Conservation (phyloP, 2,888 invertebrate species). For the Thalpophila matura region DNA sequence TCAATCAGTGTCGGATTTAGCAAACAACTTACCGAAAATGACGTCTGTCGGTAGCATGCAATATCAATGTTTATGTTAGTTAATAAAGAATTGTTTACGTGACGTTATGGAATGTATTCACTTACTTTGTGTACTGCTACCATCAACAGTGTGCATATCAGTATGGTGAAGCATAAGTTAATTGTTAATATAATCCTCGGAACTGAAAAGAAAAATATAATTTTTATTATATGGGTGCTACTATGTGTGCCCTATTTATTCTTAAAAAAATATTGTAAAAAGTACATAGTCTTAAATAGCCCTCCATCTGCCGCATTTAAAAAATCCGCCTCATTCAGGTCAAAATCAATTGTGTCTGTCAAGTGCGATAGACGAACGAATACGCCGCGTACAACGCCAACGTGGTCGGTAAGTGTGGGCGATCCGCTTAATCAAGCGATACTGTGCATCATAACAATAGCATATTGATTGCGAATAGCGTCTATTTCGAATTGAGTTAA, state of each 20-base stretch:
- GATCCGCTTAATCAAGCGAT: constrained; percentile 4
- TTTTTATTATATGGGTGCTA: constrained; percentile 16
- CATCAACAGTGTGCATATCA: constrained; percentile 94
- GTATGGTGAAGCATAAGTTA: constrained; percentile 95
- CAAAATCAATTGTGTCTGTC: too few species aligned
- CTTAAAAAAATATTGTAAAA: too few species aligned
- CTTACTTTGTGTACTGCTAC: constrained; percentile 94
- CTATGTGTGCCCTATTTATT: too few species aligned
- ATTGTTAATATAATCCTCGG: constrained; percentile 94
- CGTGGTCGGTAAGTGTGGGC: too few species aligned
- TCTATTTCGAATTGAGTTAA: constrained; percentile 1
- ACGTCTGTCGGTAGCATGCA: constrained; percentile 57
- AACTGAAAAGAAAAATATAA: constrained; percentile 88
- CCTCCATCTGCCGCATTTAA: too few species aligned
- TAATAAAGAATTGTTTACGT: background rate
- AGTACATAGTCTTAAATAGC: too few species aligned
- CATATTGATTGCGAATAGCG: background rate
- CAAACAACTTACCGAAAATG: constrained; percentile 56
- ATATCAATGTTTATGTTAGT: constrained; percentile 17
- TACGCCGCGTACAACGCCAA: too few species aligned
- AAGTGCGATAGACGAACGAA: too few species aligned
- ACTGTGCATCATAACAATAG: constrained; percentile 1
- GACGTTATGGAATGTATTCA: constrained; percentile 22
- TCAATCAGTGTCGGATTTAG: background rate
- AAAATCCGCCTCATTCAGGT: too few species aligned